These are phyloP conservation scores for Ophioninae sp. DNA, from an alignment of 2,888 invertebrate species.

Conservation along the genomic window DNA sequence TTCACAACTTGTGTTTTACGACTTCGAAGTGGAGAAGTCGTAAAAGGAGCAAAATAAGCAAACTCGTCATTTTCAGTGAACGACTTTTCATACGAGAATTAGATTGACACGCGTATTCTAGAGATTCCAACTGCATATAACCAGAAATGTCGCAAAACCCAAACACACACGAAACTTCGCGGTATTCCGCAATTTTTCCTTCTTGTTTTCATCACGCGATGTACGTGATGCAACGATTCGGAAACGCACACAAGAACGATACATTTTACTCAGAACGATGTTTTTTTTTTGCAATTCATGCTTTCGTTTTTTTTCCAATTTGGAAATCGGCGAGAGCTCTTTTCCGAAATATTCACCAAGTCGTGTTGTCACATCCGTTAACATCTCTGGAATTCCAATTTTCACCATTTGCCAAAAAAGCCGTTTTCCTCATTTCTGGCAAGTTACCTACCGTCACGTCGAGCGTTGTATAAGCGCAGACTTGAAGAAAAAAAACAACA, in stretches of 20 bases:
- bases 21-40: too few relatives aligned
- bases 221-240: background rate
- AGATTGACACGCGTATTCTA: too few relatives aligned
- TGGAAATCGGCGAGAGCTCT: background rate
- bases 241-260: too few relatives aligned
- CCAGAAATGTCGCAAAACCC: too few relatives aligned
- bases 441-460: background rate
- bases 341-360: background rate
- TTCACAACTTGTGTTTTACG: background rate
- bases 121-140: too few relatives aligned
- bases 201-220: background rate
- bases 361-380: background rate
- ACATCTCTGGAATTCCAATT: background rate
- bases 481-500: background rate
- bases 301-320: background rate
- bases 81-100: too few relatives aligned
- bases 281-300: background rate
- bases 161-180: too few relatives aligned
- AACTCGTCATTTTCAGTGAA: too few relatives aligned
- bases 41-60: too few relatives aligned
- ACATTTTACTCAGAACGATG: too few relatives aligned
- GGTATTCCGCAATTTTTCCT: background rate
- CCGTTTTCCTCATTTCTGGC: background rate
- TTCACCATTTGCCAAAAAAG: background rate
- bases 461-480: background rate